Evolutionary conservation across 2,113 vertebrate genomes (phyloP).

Genomic region (Cacatua alba): DNA sequence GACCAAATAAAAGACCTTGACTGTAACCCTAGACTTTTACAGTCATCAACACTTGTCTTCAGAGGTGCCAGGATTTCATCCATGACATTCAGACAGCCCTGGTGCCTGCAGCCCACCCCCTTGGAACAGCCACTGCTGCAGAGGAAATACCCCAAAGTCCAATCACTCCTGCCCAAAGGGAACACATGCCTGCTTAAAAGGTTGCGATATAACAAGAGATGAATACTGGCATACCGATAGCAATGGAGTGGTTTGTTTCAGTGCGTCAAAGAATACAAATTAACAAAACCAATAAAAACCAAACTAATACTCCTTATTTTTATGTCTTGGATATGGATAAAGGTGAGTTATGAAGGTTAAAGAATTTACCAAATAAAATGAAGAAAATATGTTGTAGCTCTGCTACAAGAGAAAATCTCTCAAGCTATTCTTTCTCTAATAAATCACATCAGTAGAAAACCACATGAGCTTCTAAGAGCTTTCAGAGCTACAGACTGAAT

Average conservation of each 20-base stretch:
- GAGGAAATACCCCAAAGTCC: not conserved
- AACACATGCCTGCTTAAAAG: not conserved
- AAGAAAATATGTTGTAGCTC: not conserved
- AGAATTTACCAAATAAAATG: not conserved
- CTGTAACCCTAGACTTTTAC: not conserved
- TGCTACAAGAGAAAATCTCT: not conserved
- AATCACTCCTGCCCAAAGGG: not conserved
- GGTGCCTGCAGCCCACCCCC: not conserved
- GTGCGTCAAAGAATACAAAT: not conserved
- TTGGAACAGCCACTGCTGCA: not conserved
- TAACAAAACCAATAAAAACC: not conserved
- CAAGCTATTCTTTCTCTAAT: not conserved
- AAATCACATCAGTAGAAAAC: conserved; percentile 25
- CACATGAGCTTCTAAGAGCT: not conserved
- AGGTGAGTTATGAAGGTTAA: not conserved
- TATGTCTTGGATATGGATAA: not conserved
- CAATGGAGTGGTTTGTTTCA: not conserved
- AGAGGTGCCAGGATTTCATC: not conserved
- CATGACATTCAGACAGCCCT: not conserved
- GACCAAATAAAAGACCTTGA: not conserved
- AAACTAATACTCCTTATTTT: not conserved
- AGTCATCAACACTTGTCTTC: not conserved
- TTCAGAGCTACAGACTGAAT: not conserved
- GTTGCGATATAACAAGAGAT: not conserved
- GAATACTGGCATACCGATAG: not conserved